Evolutionary conservation across 2,113 vertebrate species (phyloP).

Genomic region (Seriola dumerili): DNA sequence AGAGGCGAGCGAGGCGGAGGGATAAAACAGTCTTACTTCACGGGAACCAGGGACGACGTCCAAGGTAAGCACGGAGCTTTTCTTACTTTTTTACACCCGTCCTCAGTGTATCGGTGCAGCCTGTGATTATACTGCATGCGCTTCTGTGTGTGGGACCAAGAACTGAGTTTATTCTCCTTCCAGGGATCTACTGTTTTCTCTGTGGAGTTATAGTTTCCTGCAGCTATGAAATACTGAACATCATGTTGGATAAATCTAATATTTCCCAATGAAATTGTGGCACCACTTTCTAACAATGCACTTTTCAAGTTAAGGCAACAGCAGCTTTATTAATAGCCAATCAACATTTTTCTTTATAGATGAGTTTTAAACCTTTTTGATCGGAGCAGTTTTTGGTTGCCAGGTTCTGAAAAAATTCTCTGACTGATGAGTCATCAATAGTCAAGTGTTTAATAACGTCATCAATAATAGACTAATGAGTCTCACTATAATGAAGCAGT

Average conservation of each 20-base stretch:
- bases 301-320: too few relatives aligned
- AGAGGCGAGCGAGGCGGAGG: neutral
- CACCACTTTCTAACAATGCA: too few relatives aligned
- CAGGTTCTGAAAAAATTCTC: neutral
- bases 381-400: neutral
- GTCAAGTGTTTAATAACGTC: neutral
- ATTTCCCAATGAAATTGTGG: too few relatives aligned
- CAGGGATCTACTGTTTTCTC: too few relatives aligned
- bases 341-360: neutral
- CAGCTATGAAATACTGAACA: too few relatives aligned
- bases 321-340: neutral
- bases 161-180: neutral
- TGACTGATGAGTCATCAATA: neutral
- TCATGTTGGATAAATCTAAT: too few relatives aligned
- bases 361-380: neutral
- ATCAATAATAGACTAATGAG: neutral
- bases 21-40: neutral
- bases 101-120: neutral
- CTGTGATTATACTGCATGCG: neutral
- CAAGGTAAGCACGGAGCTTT: conserved; percentile 46
- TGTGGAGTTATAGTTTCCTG: too few relatives aligned
- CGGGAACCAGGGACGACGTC: conserved; percentile 25
- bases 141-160: neutral
- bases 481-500: neutral
- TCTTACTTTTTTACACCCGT: neutral